Percentiles rank a stretch among this genome's conserved stretches.
Conservation (phyloP, 2,797 vertebrate genomes). For the Argya squamiceps region DNA sequence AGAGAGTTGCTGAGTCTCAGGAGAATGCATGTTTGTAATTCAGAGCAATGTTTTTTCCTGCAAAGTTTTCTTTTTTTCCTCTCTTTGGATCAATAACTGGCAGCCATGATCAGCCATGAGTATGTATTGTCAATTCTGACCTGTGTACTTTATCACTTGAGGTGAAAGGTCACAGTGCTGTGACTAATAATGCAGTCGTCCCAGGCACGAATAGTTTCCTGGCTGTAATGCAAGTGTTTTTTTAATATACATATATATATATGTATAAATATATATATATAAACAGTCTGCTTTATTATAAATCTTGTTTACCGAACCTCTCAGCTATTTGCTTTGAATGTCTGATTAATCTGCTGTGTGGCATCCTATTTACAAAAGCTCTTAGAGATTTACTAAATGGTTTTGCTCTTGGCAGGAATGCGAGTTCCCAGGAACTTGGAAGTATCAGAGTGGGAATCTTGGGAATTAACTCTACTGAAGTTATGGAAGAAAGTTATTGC, state of each 20-base stretch:
- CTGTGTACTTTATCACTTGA: constrained; percentile 81
- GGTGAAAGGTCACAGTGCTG: constrained; percentile 74
- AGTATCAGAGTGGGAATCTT: constrained; percentile 37
- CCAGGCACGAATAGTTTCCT: constrained; percentile 72
- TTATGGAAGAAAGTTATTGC: not conserved
- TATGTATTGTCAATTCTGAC: constrained; percentile 82
- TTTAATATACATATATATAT: not conserved
- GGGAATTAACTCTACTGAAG: not conserved
- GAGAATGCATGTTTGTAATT: constrained; percentile 91
- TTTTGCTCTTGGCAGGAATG: constrained; percentile 39
- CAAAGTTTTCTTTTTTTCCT: constrained; percentile 77
- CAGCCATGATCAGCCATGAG: constrained; percentile 85
- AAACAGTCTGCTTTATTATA: constrained; percentile 1
- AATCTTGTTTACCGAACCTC: constrained; percentile 42
- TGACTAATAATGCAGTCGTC: constrained; percentile 70
- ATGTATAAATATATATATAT: not conserved
- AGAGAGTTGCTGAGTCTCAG: constrained; percentile 78
- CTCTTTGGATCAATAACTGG: constrained; percentile 84
- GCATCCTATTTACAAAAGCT: constrained; percentile 51
- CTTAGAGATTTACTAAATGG: constrained; percentile 33
- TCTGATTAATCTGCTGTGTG: constrained; percentile 52
- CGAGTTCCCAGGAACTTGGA: not conserved
- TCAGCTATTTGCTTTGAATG: constrained; percentile 51
- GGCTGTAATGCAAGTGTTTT: constrained; percentile 5
- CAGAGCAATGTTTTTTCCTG: constrained; percentile 87